Conservation (phyloP, 2,113 vertebrate species). For the Zosterops borbonicus region DNA sequence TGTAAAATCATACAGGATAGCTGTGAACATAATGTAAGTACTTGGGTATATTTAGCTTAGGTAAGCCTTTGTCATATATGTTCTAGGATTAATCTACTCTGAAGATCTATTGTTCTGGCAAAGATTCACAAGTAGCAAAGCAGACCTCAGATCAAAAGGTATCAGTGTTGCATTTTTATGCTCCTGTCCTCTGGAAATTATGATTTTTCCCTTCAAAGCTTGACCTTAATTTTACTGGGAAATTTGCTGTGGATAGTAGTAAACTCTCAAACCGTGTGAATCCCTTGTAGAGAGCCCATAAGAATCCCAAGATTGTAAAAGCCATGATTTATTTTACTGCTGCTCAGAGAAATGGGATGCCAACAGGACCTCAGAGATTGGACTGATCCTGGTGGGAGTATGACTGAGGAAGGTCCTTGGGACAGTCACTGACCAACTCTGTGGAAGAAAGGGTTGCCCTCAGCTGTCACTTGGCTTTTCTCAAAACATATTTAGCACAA, state of each 20-base stretch:
- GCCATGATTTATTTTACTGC: background rate
- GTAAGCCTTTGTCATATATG: background rate
- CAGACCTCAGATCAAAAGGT: background rate
- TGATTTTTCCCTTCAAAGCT: background rate
- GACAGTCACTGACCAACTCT: background rate
- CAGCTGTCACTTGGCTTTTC: background rate
- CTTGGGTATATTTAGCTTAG: background rate
- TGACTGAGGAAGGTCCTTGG: background rate
- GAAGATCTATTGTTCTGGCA: background rate
- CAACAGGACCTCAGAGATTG: background rate
- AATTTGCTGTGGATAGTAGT: background rate
- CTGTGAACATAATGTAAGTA: background rate
- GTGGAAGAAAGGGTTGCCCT: background rate
- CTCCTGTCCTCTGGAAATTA: background rate
- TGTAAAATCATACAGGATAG: background rate
- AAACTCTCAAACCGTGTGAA: background rate
- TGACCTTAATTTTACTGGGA: background rate
- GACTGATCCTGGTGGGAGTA: background rate
- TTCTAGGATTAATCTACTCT: background rate
- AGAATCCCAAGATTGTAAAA: background rate
- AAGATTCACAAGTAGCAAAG: background rate
- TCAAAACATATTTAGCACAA: background rate
- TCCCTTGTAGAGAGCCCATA: background rate
- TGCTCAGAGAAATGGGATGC: background rate
- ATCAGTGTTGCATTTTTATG: background rate